phyloP scores from a whole-genome alignment of 2,797 vertebrate species.

The Leptatherina wallacei region DNA sequence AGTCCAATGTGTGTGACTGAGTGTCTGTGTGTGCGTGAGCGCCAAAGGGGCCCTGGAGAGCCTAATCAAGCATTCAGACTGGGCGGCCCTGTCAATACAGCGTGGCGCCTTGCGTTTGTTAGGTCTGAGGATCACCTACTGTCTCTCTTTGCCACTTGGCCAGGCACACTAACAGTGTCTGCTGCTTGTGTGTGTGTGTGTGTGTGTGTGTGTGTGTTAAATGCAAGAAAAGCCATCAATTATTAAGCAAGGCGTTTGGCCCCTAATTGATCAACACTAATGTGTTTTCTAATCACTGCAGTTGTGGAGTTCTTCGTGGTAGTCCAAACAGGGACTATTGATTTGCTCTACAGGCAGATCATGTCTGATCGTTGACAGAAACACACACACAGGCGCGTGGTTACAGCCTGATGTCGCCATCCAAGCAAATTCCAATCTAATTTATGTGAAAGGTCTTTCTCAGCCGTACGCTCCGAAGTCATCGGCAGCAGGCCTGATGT shows the following conservation, averaged over 20 bases:
- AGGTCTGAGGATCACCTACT: conserved; percentile 88
- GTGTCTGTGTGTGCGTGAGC: conserved; percentile 72
- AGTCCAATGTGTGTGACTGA: conserved; percentile 78
- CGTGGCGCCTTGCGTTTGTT: conserved; percentile 93
- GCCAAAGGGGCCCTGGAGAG: conserved; percentile 90
- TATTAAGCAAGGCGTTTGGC: conserved; percentile 96
- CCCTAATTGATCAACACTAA: conserved; percentile 99
- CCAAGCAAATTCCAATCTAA: conserved; percentile 58
- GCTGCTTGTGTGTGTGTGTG: conserved; percentile 25
- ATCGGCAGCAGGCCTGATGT: conserved; percentile 25
- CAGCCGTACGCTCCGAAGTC: conserved; percentile 17
- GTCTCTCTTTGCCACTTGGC: conserved; percentile 73
- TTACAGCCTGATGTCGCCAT: conserved; percentile 50
- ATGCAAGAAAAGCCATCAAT: conserved; percentile 89
- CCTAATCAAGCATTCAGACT: conserved; percentile 97
- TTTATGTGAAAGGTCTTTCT: conserved; percentile 48
- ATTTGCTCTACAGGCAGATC: conserved; percentile 78
- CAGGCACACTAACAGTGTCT: conserved; percentile 86
- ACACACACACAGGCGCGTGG: conserved; percentile 31
- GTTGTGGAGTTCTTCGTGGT: conserved; percentile 97
- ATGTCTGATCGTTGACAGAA: conserved; percentile 54
- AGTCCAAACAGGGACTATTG: conserved; percentile 97
- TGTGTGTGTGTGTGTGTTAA: conserved; percentile 56
- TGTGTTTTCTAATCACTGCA: conserved; percentile 99
- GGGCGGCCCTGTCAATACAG: conserved; percentile 90